A percentile compares a stretch with the other conserved stretches of the same genome.
Evolutionary conservation across 2,113 vertebrate species (phyloP).

Genomic region (Indicator indicator): DNA sequence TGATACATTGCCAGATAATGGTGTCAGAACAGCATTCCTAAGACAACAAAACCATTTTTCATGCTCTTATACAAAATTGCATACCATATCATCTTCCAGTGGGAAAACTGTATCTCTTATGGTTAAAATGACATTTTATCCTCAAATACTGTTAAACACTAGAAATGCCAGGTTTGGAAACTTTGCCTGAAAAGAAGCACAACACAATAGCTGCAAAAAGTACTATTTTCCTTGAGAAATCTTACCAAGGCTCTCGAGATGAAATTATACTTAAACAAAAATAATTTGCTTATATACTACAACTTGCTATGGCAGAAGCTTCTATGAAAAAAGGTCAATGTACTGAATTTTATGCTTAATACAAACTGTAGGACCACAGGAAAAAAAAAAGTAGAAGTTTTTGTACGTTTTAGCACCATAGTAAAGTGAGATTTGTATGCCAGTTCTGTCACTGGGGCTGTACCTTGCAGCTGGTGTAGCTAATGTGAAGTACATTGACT

Average conservation of each 20-base stretch:
- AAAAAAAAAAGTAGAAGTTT: constrained; percentile 56
- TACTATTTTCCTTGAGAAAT: not conserved
- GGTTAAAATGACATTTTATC: constrained; percentile 7
- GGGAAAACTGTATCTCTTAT: not conserved
- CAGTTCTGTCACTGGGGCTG: not conserved
- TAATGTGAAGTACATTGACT: not conserved
- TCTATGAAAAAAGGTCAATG: constrained; percentile 41
- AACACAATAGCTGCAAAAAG: constrained; percentile 10
- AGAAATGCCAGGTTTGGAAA: not conserved
- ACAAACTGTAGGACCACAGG: constrained; percentile 50
- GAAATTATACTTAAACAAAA: constrained; percentile 13
- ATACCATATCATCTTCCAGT: constrained; percentile 11
- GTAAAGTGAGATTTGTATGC: constrained; percentile 4
- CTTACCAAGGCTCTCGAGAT: not conserved
- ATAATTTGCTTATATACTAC: not conserved
- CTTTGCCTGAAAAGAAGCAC: not conserved
- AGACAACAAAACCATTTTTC: constrained; percentile 34
- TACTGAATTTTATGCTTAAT: constrained; percentile 38
- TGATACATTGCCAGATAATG: not conserved
- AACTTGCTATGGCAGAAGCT: not conserved
- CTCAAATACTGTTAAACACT: not conserved
- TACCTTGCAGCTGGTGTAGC: not conserved
- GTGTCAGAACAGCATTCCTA: not conserved
- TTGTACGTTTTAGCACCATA: constrained; percentile 74
- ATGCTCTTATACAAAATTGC: constrained; percentile 29